A percentile compares a stretch with the other conserved stretches of the same genome.
phyloP scores from a whole-genome alignment of 2,797 vertebrate species.

The Pipistrellus kuhlii region DNA sequence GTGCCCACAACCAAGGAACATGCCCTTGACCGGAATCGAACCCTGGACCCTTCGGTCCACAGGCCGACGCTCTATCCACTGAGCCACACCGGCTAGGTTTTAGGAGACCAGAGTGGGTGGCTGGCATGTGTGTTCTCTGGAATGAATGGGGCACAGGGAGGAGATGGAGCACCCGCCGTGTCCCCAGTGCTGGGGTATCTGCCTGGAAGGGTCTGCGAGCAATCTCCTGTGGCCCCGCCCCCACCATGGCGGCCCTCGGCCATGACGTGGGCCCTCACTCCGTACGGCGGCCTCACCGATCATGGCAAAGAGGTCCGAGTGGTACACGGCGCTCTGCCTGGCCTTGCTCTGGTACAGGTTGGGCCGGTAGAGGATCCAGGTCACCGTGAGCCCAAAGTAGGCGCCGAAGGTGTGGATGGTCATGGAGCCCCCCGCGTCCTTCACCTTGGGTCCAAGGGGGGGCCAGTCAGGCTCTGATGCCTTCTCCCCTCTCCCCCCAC shows the following conservation, averaged over 20 bases:
- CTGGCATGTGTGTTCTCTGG: not conserved
- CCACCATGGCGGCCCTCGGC: not conserved
- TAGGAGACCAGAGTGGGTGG: not conserved
- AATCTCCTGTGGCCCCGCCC: not conserved
- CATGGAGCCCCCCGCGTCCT: conserved; percentile 97
- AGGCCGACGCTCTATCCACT: too few species aligned
- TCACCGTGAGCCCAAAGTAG: conserved; percentile 96
- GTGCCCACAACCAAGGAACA: too few species aligned
- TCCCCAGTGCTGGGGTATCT: not conserved
- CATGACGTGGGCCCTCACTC: accelerated
- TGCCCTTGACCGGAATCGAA: too few species aligned
- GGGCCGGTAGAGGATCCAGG: conserved; percentile 94
- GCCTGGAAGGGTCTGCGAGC: not conserved
- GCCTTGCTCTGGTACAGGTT: conserved; percentile 92
- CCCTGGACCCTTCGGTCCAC: too few species aligned
- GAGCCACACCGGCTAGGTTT: not conserved
- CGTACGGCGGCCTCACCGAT: conserved; percentile 91
- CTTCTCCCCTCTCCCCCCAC: too few species aligned
- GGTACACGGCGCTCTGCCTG: conserved; percentile 91
- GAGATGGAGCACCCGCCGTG: too few species aligned
- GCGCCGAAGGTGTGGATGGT: conserved; percentile 96
- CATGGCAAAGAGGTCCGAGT: conserved; percentile 96
- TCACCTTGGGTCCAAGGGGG: conserved; percentile 88
- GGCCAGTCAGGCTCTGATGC: not conserved
- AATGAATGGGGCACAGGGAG: not conserved